Evolutionary conservation across 2,113 vertebrate genomes (phyloP).

Genomic region (Oophaga pumilio): DNA sequence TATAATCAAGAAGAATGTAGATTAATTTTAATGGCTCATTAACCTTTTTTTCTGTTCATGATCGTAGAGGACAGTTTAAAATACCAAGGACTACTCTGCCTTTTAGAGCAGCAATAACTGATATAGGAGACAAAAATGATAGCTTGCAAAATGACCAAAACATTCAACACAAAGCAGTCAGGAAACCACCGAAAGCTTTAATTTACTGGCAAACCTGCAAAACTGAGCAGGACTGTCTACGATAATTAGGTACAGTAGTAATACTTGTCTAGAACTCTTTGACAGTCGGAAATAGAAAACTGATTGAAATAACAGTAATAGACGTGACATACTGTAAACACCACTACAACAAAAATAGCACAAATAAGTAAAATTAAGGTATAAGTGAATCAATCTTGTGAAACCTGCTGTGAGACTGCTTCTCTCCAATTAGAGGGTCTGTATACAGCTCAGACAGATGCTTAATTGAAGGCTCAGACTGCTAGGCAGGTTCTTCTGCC

Average conservation of each 20-base stretch:
- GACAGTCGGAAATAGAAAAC: slow-evolving; percentile 33
- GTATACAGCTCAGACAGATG: slow-evolving; percentile 76
- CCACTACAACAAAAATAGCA: slow-evolving; percentile 59
- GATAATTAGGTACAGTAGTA: not conserved
- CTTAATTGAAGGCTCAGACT: slow-evolving; percentile 75
- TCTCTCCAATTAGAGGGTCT: slow-evolving; percentile 73
- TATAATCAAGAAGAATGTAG: slow-evolving; percentile 29
- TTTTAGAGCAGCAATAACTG: not conserved
- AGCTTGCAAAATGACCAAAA: not conserved
- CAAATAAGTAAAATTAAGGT: slow-evolving; percentile 61
- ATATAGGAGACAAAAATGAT: not conserved
- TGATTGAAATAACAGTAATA: slow-evolving; percentile 16
- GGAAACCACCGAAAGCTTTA: not conserved
- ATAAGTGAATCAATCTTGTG: slow-evolving; percentile 65
- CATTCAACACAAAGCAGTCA: not conserved
- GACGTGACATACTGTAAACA: slow-evolving; percentile 40
- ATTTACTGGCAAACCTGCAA: not conserved
- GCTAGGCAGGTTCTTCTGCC: slow-evolving; percentile 71
- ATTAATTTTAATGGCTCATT: slow-evolving; percentile 48
- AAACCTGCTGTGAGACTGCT: slow-evolving; percentile 72
- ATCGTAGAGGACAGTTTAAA: slow-evolving; percentile 3
- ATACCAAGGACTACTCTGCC: not conserved
- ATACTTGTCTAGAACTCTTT: not conserved
- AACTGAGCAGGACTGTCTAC: not conserved
- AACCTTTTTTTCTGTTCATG: slow-evolving; percentile 5